Base-by-base conservation (phyloP, 2,888 invertebrate genomes). In the Habrosyne pyritoides region DNA sequence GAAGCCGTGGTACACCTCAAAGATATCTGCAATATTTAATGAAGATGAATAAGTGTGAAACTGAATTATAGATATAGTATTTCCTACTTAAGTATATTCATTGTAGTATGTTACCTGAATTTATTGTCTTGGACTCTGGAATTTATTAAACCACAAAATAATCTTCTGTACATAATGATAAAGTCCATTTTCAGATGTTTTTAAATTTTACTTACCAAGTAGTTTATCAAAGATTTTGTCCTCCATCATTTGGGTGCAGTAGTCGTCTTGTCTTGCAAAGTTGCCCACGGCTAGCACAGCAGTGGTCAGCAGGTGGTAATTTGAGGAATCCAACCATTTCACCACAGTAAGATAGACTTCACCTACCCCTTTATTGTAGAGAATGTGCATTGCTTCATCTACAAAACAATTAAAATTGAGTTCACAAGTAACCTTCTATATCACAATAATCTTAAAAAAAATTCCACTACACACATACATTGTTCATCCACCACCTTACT, bases 241-340 rank as follows among this genome's bases (percentile, higher is more conserved):
- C 54, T 95, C 93, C 71, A 97, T 97, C 95, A 98, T 96, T 61
- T 95, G 94, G 52, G 95, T 94, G 80, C 98, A 98, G 81, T 98
- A 96, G 46, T 94, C 94, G 78, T 98, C 98, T 66, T 96, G 96
- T 47, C 98, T 93, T 0, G 98, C 98, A 86, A 98, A 98, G 91
- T 98, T 98, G 1, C 97, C 98, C 66, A 98, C 93, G 0, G 97
- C 97, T 62, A 98, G 89, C 3, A 97, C 95, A 0, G 96, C 97
- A 0, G 97, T 96, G n/a, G 96, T 95, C 73, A 96, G 92, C 21
- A 98, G 89, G 81, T 97, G 96, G 61, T 95, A 94, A 79, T 96
- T 95, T 21, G 93, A 86, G 0, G 95, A 94, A 57, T 95, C 94
- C 63, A 98, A 89, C 98, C 98, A 98, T 30, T 93, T 93, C 53